Evolutionary conservation across 2,797 vertebrate species (phyloP).

Genomic region (Balearica regulorum): DNA sequence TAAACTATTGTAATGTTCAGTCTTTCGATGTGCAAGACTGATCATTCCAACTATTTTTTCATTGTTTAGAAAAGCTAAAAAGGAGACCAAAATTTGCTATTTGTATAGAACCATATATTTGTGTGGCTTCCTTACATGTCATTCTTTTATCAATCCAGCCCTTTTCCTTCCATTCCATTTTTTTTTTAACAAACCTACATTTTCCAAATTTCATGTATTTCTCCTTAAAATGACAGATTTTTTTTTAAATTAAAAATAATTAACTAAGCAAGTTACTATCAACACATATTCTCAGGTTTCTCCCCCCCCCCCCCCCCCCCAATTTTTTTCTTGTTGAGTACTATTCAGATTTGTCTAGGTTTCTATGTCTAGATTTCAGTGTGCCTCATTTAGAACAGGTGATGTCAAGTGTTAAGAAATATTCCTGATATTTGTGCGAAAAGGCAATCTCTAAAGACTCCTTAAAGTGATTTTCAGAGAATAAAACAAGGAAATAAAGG

Average conservation of each 20-base stretch:
- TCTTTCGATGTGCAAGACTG: background rate
- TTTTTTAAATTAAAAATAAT: background rate
- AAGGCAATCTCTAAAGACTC: background rate
- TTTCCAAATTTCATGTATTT: background rate
- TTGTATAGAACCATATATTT: background rate
- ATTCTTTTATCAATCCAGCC: background rate
- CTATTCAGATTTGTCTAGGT: background rate
- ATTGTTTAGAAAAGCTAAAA: background rate
- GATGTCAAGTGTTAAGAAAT: background rate
- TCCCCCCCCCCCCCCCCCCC: accelerated
- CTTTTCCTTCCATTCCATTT: background rate
- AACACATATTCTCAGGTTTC: background rate
- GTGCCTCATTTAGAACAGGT: background rate
- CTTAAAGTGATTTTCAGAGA: conserved; percentile 2
- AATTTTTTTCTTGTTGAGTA: background rate
- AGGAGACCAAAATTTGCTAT: background rate
- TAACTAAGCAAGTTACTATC: background rate
- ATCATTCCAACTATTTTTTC: background rate
- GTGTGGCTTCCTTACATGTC: background rate
- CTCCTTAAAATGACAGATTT: background rate
- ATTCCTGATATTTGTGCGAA: background rate
- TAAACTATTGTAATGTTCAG: background rate
- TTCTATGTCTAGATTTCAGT: background rate
- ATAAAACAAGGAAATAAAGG: conserved; percentile 11
- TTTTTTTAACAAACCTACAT: accelerated